Percentiles rank a stretch among this genome's conserved stretches.
These are phyloP conservation scores for Brachyrhaphis roseni DNA, from an alignment of 2,797 vertebrate species.

Conservation along the genomic window DNA sequence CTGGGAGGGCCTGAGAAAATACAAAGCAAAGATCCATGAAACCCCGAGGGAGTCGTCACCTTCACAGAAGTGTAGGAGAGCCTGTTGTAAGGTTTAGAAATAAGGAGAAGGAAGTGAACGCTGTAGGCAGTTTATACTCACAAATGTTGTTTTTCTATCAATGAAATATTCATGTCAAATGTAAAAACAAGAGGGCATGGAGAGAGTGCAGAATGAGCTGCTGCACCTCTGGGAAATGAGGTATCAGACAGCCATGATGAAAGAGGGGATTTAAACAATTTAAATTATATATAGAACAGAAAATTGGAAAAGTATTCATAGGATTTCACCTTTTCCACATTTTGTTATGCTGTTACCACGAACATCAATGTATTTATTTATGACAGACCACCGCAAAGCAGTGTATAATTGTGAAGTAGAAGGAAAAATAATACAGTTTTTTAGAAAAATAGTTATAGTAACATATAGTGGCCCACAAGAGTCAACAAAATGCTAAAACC, in stretches of 20 bases:
- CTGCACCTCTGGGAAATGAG: constrained; percentile 18
- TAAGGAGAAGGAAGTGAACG: constrained; percentile 21
- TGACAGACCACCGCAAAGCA: not conserved
- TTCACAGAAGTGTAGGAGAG: constrained; percentile 31
- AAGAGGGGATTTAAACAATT: not conserved
- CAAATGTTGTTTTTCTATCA: constrained; percentile 40
- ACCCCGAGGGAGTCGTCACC: constrained; percentile 33
- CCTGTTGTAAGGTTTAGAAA: constrained; percentile 28
- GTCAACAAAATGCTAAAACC: too few relatives aligned
- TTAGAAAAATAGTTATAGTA: too few relatives aligned
- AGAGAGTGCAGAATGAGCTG: constrained; percentile 28
- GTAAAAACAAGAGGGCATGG: constrained; percentile 39
- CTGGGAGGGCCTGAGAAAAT: constrained; percentile 39
- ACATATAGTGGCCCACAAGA: too few relatives aligned
- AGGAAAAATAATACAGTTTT: not conserved
- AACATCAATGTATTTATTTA: not conserved
- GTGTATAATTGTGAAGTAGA: not conserved
- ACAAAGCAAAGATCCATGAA: constrained; percentile 49
- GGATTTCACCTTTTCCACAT: not conserved
- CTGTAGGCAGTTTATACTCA: constrained; percentile 35
- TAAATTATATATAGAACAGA: not conserved
- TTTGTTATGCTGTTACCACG: not conserved
- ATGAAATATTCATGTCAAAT: constrained; percentile 65
- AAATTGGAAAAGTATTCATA: not conserved
- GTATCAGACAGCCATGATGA: not conserved